Evolutionary conservation across 1,140 invertebrate species (phyloP).

Genomic region (Lepidurus packardi): DNA sequence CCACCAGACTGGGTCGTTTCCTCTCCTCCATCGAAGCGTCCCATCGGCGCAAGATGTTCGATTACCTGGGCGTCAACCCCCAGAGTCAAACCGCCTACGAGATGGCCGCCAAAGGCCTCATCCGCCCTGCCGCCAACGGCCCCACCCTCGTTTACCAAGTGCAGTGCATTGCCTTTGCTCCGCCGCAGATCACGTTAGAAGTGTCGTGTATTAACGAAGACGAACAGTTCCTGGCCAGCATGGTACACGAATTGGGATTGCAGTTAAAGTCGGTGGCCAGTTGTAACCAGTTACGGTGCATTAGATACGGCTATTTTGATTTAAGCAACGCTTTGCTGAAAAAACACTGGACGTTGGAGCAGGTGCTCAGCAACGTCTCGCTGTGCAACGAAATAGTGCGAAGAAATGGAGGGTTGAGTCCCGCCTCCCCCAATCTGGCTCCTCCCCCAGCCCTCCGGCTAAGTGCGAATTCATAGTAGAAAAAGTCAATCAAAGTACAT

Average conservation of each 20-base stretch:
- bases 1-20: slow-evolving; percentile 60
- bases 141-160: slow-evolving; percentile 77
- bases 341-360: slow-evolving; percentile 72
- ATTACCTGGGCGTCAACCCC: slow-evolving; percentile 67
- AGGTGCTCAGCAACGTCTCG: slow-evolving; percentile 67
- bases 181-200: slow-evolving; percentile 85
- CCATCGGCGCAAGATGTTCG: slow-evolving; percentile 74
- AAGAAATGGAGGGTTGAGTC: slow-evolving; percentile 10
- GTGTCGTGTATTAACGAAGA: slow-evolving; percentile 77
- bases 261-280: slow-evolving; percentile 70
- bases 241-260: slow-evolving; percentile 74
- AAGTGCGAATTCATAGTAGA: neutral
- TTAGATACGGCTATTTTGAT: slow-evolving; percentile 75
- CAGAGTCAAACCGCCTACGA: slow-evolving; percentile 84
- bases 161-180: slow-evolving; percentile 72
- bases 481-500: neutral
- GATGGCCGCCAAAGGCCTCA: slow-evolving; percentile 66
- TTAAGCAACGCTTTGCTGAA: slow-evolving; percentile 65
- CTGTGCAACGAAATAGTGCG: slow-evolving; percentile 44
- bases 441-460: neutral
- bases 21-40: slow-evolving; percentile 69
- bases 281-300: slow-evolving; percentile 69
- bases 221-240: slow-evolving; percentile 61
- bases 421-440: neutral
- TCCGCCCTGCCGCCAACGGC: slow-evolving; percentile 63